Conservation (phyloP, 2,797 vertebrate species). For the Propithecus perrieri region DNA sequence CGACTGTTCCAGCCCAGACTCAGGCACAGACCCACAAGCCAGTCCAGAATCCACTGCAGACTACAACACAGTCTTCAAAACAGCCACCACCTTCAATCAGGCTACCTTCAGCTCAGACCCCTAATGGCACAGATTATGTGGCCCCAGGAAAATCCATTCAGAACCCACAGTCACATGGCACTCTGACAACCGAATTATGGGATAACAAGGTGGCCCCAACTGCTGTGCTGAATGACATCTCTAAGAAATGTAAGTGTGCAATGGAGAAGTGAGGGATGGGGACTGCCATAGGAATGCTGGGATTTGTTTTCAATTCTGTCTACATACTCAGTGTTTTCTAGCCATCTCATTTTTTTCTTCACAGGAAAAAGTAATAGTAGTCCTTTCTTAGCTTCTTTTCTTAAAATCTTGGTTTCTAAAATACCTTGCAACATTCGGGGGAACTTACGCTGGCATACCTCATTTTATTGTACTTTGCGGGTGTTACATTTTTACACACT, state of each 20-base stretch:
- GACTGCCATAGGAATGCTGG: neutral
- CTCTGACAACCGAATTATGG: slow-evolving; percentile 95
- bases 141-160: slow-evolving; percentile 88
- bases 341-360: neutral
- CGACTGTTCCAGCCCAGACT: slow-evolving; percentile 84
- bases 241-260: slow-evolving; percentile 94
- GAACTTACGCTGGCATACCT: neutral
- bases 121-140: slow-evolving; percentile 81
- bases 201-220: slow-evolving; percentile 94
- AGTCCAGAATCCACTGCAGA: slow-evolving; percentile 80
- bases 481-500: neutral
- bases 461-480: neutral
- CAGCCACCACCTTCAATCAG: slow-evolving; percentile 82
- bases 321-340: neutral
- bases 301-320: neutral
- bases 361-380: neutral
- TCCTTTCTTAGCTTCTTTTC: neutral
- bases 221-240: slow-evolving; percentile 91
- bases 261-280: neutral
- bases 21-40: slow-evolving; percentile 84
- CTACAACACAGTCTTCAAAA: slow-evolving; percentile 83
- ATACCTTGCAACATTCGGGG: neutral
- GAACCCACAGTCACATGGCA: slow-evolving; percentile 87
- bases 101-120: slow-evolving; percentile 77
- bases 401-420: slow-evolving; percentile 10